Evolutionary conservation across 2,888 invertebrate species (phyloP).

Genomic region (Rhingia rostrata): DNA sequence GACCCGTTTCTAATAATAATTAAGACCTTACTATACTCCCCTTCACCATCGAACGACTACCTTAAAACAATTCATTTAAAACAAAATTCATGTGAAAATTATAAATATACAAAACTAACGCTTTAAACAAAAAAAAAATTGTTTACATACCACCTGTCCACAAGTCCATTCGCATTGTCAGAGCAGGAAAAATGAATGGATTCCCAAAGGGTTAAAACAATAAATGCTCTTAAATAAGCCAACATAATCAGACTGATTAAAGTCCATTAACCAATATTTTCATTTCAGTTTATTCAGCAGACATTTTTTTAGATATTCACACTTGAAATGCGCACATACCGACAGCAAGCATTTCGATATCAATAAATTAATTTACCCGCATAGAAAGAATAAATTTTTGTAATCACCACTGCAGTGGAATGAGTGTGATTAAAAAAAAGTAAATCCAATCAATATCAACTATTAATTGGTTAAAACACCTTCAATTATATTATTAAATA

Average conservation of each 20-base stretch:
- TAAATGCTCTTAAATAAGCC: background rate
- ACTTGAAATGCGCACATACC: background rate
- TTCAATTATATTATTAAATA: constrained; percentile 1
- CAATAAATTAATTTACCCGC: background rate
- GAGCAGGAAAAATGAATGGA: background rate
- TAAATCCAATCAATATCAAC: background rate
- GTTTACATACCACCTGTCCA: background rate
- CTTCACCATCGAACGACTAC: no score
- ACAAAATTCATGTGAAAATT: no score
- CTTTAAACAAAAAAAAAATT: background rate
- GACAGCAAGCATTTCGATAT: background rate
- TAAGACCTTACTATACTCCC: no score
- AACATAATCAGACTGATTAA: constrained; percentile 1
- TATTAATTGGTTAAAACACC: background rate
- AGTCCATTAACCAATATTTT: constrained; percentile 14
- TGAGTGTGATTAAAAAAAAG: constrained; percentile 4
- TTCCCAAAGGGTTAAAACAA: background rate
- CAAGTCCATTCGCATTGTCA: no score
- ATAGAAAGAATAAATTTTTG: background rate
- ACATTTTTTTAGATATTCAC: background rate
- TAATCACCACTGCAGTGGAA: background rate
- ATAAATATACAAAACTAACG: no score
- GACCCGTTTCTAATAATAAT: no score
- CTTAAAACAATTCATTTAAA: no score
- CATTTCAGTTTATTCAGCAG: background rate